Percentiles rank a stretch among this genome's conserved stretches.
Evolutionary conservation across 2,888 invertebrate genomes (phyloP).

Genomic region (Mechanitis messenoides): DNA sequence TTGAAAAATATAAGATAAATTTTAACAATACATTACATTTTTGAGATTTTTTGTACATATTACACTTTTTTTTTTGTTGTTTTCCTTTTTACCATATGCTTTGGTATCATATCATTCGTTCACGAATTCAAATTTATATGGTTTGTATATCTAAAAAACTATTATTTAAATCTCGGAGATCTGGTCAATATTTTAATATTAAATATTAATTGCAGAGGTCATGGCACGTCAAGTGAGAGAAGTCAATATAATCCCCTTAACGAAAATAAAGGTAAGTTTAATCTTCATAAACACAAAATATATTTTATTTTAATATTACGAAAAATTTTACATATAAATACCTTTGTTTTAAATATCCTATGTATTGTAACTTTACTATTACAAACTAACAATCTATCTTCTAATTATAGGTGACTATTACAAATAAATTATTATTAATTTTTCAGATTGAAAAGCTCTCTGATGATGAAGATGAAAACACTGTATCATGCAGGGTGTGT

Average conservation of each 20-base stretch:
- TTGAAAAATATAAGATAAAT: conserved; percentile 22
- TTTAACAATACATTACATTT: not conserved
- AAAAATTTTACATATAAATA: no score
- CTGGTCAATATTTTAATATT: not conserved
- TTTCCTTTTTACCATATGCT: no score
- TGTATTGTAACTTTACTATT: no score
- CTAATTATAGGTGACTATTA: not conserved
- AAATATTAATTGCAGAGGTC: conserved; percentile 15
- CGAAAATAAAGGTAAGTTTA: conserved; percentile 42
- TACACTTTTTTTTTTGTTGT: no score
- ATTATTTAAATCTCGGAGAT: not conserved
- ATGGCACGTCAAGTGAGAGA: conserved; percentile 36
- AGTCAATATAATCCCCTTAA: conserved; percentile 41
- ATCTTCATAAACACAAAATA: no score
- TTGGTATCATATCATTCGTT: no score
- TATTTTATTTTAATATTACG: no score
- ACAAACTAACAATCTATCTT: not conserved
- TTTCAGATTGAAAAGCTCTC: conserved; percentile 41
- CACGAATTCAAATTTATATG: not conserved
- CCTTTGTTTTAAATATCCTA: no score
- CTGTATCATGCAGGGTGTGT: conserved; percentile 47
- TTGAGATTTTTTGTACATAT: not conserved
- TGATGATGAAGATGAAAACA: conserved; percentile 42
- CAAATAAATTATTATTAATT: no score
- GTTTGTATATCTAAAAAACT: not conserved